phyloP scores from a whole-genome alignment of 1,140 invertebrate genomes.

The Drosophila erecta region DNA sequence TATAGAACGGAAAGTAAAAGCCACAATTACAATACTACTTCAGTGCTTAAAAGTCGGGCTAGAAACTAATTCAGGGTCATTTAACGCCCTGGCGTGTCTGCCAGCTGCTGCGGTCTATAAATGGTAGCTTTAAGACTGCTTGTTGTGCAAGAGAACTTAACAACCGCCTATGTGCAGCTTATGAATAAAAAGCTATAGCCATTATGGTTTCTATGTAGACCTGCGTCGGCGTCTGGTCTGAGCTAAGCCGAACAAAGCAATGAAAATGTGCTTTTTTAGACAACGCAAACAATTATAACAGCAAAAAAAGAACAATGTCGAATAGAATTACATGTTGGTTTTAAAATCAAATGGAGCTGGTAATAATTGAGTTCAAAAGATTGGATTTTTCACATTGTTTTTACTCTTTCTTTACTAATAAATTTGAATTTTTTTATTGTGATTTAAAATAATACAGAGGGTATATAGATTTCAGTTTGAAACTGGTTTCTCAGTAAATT shows the following conservation, averaged over 20 bases:
- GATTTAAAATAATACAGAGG: constrained; percentile 2
- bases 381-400: constrained; percentile 4
- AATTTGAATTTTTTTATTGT: constrained; percentile 23
- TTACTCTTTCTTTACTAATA: constrained; percentile 6
- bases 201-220: constrained; percentile 47
- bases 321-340: constrained; percentile 20
- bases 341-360: constrained; percentile 34
- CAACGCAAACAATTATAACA: constrained; percentile 32
- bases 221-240: constrained; percentile 29
- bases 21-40: constrained; percentile 9
- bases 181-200: constrained; percentile 23
- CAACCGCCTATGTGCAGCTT: constrained; percentile 42
- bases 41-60: constrained; percentile 9
- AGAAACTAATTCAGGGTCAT: constrained; percentile 60
- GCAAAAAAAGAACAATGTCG: constrained; percentile 7
- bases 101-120: constrained; percentile 33
- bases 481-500: too few species aligned
- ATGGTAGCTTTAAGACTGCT: constrained; percentile 40
- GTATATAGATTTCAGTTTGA: too few species aligned
- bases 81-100: constrained; percentile 37
- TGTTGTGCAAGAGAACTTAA: constrained; percentile 51
- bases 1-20: too few species aligned
- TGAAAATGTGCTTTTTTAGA: constrained; percentile 30
- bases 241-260: constrained; percentile 10
- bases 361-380: constrained; percentile 14